Percentiles rank a stretch among this genome's conserved stretches.
Evolutionary conservation across 2,888 invertebrate genomes (phyloP).

Genomic region (Tortrix viridana): DNA sequence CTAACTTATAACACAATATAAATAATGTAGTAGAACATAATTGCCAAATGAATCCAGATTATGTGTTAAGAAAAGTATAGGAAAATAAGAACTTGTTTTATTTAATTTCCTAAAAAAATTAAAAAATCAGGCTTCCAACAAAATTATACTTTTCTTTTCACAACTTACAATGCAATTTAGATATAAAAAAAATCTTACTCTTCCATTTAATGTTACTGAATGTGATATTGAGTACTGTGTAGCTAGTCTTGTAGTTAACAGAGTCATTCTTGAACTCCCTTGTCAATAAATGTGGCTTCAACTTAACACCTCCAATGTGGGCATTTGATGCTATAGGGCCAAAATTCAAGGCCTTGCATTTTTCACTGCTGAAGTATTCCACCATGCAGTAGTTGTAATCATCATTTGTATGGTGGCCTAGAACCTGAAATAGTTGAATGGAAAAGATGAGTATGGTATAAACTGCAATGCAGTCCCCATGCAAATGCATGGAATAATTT

Average conservation of each 20-base stretch:
- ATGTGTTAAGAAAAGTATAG: too few relatives aligned
- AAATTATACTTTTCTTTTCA: too few relatives aligned
- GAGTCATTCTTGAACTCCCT: slow-evolving; percentile 36
- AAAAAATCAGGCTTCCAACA: too few relatives aligned
- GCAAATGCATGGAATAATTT: too few relatives aligned
- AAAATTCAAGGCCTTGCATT: slow-evolving; percentile 69
- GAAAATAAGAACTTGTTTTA: too few relatives aligned
- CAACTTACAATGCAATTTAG: too few relatives aligned
- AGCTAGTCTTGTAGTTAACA: slow-evolving; percentile 48
- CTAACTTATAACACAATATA: too few relatives aligned
- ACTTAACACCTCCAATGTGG: slow-evolving; percentile 68
- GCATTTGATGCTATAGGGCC: slow-evolving; percentile 64
- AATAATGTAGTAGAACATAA: too few relatives aligned
- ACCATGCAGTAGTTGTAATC: slow-evolving; percentile 66
- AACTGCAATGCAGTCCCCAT: too few relatives aligned
- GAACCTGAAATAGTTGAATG: slow-evolving; percentile 55
- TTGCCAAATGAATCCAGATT: too few relatives aligned
- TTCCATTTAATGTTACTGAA: slow-evolving; percentile 80
- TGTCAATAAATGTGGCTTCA: slow-evolving; percentile 66
- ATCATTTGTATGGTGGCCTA: slow-evolving; percentile 54
- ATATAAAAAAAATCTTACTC: slow-evolving; percentile 58
- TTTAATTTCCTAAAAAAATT: too few relatives aligned
- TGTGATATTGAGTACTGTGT: slow-evolving; percentile 73
- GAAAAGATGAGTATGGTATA: too few relatives aligned
- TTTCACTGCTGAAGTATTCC: slow-evolving; percentile 64